Base-by-base conservation (phyloP, 2,888 invertebrate genomes). In the Xanthia togata region DNA sequence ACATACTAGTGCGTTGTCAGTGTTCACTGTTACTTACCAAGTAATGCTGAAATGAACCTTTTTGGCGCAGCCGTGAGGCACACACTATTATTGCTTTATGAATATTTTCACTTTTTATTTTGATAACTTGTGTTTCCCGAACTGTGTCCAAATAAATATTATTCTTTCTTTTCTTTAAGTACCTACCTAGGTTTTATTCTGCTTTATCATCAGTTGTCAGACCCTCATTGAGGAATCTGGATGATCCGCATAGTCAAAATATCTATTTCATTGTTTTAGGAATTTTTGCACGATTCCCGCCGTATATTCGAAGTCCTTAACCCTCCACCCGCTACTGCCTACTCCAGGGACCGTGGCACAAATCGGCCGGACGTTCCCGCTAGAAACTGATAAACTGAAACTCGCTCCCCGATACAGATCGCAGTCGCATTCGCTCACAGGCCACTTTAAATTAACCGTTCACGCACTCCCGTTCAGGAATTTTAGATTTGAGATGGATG, bases 331-430 rank as follows among this genome's bases (percentile, higher is more conserved):
- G 87, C 73, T 77, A 41, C 73, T 76, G 70, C 89, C 87, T 87
- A 73, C 14, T 6, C 60, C 76, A 77, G 59, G 73, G 62, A 74
- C 77, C 85, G 65, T 81, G 70, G 76, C 83, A 75, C 80, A 87
- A 88, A 89, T 90, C 90, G 89, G 92, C 91, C 95, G 95, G 95
- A 96, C 94, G 95, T 95, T 93, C 94, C 93, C 93, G 94, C 96
- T 96, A 96, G 96, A 95, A 93, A 94, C 95, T 94, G 96, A 96
- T 96, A 96, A 95, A 94, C 93, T 94, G 94, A 94, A 95, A 95
- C 96, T 93, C 92, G 96, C 94, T 94, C 89, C 91, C 80, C 91
- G 96, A 96, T 96, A 96, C 91, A 77, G 92, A 96, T 96, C 96
- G 92, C 92, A 90, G 92, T 91, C 92, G 93, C 94, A 93, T 93